Conservation (phyloP, 1,140 invertebrate species). For the Caenorhabditis brenneri region DNA sequence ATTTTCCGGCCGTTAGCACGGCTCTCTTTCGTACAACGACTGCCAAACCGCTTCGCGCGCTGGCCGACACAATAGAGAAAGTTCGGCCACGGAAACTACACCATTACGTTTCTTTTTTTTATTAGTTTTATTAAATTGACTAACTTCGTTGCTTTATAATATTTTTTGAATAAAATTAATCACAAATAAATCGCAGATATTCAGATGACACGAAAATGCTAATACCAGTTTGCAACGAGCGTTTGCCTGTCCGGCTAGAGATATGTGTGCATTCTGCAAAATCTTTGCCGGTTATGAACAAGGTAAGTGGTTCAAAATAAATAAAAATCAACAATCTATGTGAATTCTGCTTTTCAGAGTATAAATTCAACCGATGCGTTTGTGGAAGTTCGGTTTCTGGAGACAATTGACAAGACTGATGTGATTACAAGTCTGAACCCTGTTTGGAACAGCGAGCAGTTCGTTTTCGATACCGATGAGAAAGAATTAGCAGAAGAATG, state of each 20-base stretch:
- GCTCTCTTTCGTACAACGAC: background rate
- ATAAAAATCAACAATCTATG: background rate
- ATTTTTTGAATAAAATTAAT: background rate
- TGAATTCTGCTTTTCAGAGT: too few relatives aligned
- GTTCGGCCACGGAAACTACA: background rate
- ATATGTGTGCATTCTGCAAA: conserved; percentile 33
- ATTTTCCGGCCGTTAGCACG: background rate
- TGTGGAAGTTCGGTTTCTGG: conserved; percentile 43
- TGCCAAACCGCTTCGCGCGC: background rate
- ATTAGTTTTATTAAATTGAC: too few relatives aligned
- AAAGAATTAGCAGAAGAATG: conserved; percentile 43
- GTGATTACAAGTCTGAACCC: conserved; percentile 50
- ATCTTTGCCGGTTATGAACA: conserved; percentile 50
- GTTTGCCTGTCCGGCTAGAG: conserved; percentile 41
- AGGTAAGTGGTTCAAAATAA: background rate
- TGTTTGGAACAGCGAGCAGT: conserved; percentile 42
- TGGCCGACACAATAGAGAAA: background rate
- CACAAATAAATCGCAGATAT: background rate
- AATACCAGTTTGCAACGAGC: conserved; percentile 49
- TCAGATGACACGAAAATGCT: conserved; percentile 11
- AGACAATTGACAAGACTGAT: conserved; percentile 43
- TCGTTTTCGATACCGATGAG: conserved; percentile 48
- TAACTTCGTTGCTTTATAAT: background rate
- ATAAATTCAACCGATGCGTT: conserved; percentile 51
- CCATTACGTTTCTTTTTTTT: background rate